Percentiles rank a stretch among this genome's conserved stretches.
Conservation (phyloP, 1,140 invertebrate genomes). For the Contarinia nasturtii region DNA sequence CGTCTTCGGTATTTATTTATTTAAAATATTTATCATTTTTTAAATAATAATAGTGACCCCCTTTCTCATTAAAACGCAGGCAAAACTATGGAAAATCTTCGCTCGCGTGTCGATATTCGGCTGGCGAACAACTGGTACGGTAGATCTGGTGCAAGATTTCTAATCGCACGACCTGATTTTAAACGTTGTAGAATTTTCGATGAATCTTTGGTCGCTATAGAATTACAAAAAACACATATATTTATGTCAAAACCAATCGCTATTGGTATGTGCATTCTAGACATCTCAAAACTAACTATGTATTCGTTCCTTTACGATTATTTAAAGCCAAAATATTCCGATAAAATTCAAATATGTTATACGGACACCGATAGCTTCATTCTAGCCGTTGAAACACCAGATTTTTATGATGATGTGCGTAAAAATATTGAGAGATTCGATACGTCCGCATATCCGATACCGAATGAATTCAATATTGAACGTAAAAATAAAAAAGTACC, state of each 20-base stretch:
- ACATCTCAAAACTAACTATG: slow-evolving; percentile 20
- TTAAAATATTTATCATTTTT: too few relatives aligned
- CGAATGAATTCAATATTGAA: slow-evolving; percentile 9
- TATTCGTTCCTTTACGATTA: slow-evolving; percentile 17
- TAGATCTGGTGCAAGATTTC: too few relatives aligned
- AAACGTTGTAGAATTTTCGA: slow-evolving; percentile 16
- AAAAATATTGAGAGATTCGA: slow-evolving; percentile 13
- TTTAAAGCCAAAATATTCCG: slow-evolving; percentile 12
- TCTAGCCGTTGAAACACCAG: slow-evolving; percentile 19
- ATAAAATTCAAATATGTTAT: slow-evolving; percentile 14
- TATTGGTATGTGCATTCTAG: slow-evolving; percentile 16
- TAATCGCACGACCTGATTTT: slow-evolving; percentile 11
- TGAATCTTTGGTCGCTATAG: slow-evolving; percentile 20
- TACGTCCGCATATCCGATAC: slow-evolving; percentile 13
- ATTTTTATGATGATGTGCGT: slow-evolving; percentile 24
- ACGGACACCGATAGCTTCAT: slow-evolving; percentile 27
- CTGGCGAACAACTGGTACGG: too few relatives aligned
- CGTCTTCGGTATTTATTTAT: slow-evolving; percentile 27
- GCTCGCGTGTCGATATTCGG: too few relatives aligned
- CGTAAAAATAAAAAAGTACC: slow-evolving; percentile 12
- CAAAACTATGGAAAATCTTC: too few relatives aligned
- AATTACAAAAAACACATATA: slow-evolving; percentile 16
- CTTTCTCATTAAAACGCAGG: too few relatives aligned
- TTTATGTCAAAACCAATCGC: slow-evolving; percentile 24
- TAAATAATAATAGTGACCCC: too few relatives aligned